Percentiles rank a stretch among this genome's conserved stretches.
Conservation (phyloP, 2,113 vertebrate species). For the Jaculus jaculus region DNA sequence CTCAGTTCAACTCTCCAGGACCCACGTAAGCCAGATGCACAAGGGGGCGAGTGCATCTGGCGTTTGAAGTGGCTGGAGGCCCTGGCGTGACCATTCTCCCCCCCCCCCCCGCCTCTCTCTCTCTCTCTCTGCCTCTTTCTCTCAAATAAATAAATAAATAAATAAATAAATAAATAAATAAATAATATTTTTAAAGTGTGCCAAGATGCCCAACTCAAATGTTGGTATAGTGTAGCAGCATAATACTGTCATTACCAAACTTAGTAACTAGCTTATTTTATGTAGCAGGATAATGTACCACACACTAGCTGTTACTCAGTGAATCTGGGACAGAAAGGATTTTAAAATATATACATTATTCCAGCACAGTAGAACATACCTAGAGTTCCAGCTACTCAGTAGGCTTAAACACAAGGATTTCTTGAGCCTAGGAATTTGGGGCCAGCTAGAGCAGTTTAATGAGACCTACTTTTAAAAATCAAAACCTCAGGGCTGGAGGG, state of each 20-base stretch:
- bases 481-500: no score
- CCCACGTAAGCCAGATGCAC: no score
- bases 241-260: not conserved
- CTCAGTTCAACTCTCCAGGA: no score
- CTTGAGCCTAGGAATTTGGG: not conserved
- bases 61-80: no score
- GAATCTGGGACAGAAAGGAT: not conserved
- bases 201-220: no score
- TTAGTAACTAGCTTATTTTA: not conserved
- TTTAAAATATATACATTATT: not conserved
- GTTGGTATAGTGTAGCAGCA: not conserved
- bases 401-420: not conserved
- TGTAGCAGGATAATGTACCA: not conserved
- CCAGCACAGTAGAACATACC: not conserved
- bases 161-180: no score
- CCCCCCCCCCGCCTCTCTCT: no score
- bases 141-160: no score
- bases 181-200: no score
- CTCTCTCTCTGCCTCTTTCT: no score
- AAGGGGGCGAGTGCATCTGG: no score
- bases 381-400: not conserved
- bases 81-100: no score
- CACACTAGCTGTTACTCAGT: not conserved
- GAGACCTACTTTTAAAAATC: not conserved
- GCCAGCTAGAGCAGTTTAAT: not conserved